Evolutionary conservation across 2,888 invertebrate species (phyloP), one percentile per base, ranked within the genome.

Genomic region (Metopia argyrocephala): DNA sequence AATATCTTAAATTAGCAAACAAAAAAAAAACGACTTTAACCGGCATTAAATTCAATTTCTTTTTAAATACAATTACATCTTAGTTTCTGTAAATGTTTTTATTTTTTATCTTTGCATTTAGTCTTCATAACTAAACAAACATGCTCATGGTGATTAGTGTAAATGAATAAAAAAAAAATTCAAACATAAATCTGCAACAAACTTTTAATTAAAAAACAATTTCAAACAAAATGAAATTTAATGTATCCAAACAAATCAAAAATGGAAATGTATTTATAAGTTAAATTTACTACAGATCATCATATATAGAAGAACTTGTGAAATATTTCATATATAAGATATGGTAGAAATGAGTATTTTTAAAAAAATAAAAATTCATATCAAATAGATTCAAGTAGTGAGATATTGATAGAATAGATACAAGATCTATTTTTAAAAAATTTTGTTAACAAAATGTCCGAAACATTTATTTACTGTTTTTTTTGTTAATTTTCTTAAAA

Each of bases 111-210:
- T 56, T 45, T 65, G 27, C 20, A 64, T 70, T 71, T 48, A 18
- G 28, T 18, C n/a, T n/a, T 48, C 38, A 45, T 65, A 78, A 71
- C 23, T 18, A 61, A 62, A 59, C 21, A 46, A 59, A 23, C 46
- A 59, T 71, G 52, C 27, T 28, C 5, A 45, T 65, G 27, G n/a
- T 28, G 66, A 71, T 70, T 69, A 76, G 50, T 66, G 62, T 66
- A 76, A 79, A 61, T 48, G 64, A 74, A 62, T 21, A 9, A 64
- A 57, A 62, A 65, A 38, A 74, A 66, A 31, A 62, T 57, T 38
- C 46, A 69, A 56, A 27, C 52, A 61, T 74, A 48, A 68, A 52
- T 12, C 45, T 57, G 65, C 56, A 57, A 57, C 23, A 65, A 65
- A 65, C 46, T 7, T 52, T 61, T 61, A 66, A 61, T 52, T 46